Conservation (phyloP, 2,113 vertebrate species). For the Myiagra hebetior region DNA sequence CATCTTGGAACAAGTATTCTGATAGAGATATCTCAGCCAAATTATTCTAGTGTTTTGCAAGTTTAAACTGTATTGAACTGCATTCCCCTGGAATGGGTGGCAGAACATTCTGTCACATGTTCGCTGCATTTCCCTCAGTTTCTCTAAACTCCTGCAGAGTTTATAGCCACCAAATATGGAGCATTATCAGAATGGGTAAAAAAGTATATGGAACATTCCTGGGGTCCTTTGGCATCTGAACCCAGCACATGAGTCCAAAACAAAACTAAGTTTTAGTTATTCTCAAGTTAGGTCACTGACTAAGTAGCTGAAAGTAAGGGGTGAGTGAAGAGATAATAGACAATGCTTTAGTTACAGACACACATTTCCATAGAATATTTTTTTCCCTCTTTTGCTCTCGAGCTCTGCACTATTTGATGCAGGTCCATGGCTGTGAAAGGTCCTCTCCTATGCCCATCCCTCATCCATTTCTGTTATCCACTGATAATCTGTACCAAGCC, state of each 20-base stretch:
- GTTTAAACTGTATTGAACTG: not conserved
- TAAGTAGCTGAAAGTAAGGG: not conserved
- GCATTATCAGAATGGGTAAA: not conserved
- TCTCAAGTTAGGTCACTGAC: not conserved
- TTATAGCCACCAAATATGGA: not conserved
- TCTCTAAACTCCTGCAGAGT: not conserved
- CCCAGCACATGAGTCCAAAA: not conserved
- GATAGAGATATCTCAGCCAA: not conserved
- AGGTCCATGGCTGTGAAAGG: not conserved
- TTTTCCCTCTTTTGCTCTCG: not conserved
- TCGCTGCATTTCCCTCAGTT: not conserved
- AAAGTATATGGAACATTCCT: not conserved
- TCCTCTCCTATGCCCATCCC: not conserved
- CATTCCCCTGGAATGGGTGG: not conserved
- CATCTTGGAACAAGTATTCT: not conserved
- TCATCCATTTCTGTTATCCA: not conserved
- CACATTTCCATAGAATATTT: not conserved
- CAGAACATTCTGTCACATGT: not conserved
- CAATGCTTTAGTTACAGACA: not conserved
- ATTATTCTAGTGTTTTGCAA: not conserved
- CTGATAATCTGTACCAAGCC: not conserved
- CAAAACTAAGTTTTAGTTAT: not conserved
- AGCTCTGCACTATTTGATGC: not conserved
- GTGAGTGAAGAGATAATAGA: not conserved
- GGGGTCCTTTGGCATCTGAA: not conserved